These are phyloP conservation scores for Chaenocephalus aceratus DNA, from an alignment of 2,113 vertebrate genomes.

Conservation along the genomic window DNA sequence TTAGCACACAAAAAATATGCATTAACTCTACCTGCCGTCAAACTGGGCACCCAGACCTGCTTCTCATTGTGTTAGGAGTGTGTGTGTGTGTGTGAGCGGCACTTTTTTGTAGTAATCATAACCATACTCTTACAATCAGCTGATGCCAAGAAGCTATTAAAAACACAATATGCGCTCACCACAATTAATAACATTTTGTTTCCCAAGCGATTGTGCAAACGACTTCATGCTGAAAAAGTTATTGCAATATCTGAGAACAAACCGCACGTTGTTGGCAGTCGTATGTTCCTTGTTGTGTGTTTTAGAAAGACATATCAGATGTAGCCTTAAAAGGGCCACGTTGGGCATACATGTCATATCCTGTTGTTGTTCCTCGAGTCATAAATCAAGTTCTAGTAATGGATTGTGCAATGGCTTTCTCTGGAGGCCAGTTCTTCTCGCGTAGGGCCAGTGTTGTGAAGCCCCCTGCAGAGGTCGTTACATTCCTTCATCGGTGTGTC, in stretches of 20 bases:
- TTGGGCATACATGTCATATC: slow-evolving; percentile 46
- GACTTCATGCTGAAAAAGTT: not conserved
- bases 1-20: not conserved
- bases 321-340: slow-evolving; percentile 5
- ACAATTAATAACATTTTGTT: slow-evolving; percentile 8
- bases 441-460: slow-evolving; percentile 41
- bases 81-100: slow-evolving; percentile 11
- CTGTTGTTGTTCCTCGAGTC: slow-evolving; percentile 54
- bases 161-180: slow-evolving; percentile 23
- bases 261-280: not conserved
- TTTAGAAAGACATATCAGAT: not conserved
- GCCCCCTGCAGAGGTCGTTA: slow-evolving; percentile 61
- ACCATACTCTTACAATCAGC: not conserved
- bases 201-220: not conserved
- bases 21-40: slow-evolving; percentile 1
- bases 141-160: slow-evolving; percentile 46
- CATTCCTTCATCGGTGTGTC: slow-evolving; percentile 65
- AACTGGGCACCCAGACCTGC: slow-evolving; percentile 30
- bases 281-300: not conserved
- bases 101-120: slow-evolving; percentile 39
- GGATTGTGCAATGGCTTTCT: slow-evolving; percentile 50
- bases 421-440: slow-evolving; percentile 17
- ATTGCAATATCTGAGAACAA: slow-evolving; percentile 8
- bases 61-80: slow-evolving; percentile 21
- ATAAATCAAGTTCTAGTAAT: slow-evolving; percentile 25